Conservation (phyloP, 1,140 invertebrate genomes). For the Lithobius niger region DNA sequence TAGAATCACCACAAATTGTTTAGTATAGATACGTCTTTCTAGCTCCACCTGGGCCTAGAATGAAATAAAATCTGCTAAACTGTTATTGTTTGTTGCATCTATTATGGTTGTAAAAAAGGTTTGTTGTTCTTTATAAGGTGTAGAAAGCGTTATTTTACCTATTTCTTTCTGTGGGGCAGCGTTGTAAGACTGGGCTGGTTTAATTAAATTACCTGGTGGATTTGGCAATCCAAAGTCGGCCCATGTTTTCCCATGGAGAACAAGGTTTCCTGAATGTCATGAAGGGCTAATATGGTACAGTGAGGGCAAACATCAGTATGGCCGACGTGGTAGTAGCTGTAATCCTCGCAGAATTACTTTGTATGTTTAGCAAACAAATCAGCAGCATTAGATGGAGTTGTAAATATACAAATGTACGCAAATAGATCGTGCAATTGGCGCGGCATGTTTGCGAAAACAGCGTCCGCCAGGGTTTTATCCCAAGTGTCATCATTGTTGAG, state of each 20-base stretch:
- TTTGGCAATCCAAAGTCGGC: background rate
- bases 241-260: background rate
- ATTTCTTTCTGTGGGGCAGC: background rate
- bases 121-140: background rate
- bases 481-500: background rate
- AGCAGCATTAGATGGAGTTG: background rate
- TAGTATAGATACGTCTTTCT: background rate
- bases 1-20: background rate
- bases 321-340: background rate
- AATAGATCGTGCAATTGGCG: background rate
- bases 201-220: background rate
- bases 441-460: background rate
- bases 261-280: background rate
- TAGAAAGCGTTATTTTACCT: background rate
- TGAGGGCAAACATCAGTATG: background rate
- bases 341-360: background rate
- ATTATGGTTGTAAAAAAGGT: background rate
- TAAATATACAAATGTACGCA: slow-evolving; percentile 4
- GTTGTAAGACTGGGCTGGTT: background rate
- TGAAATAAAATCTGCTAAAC: background rate
- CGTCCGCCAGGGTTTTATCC: background rate
- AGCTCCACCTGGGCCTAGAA: background rate
- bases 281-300: background rate
- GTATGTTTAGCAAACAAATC: background rate
- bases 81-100: background rate